Evolutionary conservation across 2,888 invertebrate genomes (phyloP).

Genomic region (Xylocampa areola): DNA sequence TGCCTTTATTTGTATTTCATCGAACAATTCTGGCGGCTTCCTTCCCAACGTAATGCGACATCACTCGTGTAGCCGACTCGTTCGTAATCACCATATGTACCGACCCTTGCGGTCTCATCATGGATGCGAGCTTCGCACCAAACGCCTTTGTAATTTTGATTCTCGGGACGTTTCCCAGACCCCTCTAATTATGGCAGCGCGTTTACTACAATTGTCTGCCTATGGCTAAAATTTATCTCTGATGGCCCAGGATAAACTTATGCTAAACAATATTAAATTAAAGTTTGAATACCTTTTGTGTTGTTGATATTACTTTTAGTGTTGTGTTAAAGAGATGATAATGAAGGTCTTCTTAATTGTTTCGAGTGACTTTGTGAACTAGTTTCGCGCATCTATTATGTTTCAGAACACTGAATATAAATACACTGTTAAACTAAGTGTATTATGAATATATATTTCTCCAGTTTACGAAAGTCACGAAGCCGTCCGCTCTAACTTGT

Average conservation of each 20-base stretch:
- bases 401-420: neutral
- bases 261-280: conserved; percentile 41
- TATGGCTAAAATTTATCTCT: conserved; percentile 56
- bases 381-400: neutral
- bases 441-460: neutral
- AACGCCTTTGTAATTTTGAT: conserved; percentile 75
- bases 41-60: conserved; percentile 45
- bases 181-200: conserved; percentile 68
- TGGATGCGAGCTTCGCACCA: conserved; percentile 64
- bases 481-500: too few relatives aligned
- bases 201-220: conserved; percentile 65
- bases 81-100: conserved; percentile 71
- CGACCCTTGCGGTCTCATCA: conserved; percentile 70
- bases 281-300: conserved; percentile 32
- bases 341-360: conserved; percentile 19
- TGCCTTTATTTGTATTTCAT: conserved; percentile 43
- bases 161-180: conserved; percentile 62
- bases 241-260: conserved; percentile 33
- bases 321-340: conserved; percentile 21
- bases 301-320: conserved; percentile 22
- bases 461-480: neutral
- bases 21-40: conserved; percentile 22
- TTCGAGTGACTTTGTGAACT: conserved; percentile 4
- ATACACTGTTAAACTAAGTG: too few relatives aligned
- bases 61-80: conserved; percentile 55